phyloP scores from a whole-genome alignment of 2,888 invertebrate species.

The Macaria notata region DNA sequence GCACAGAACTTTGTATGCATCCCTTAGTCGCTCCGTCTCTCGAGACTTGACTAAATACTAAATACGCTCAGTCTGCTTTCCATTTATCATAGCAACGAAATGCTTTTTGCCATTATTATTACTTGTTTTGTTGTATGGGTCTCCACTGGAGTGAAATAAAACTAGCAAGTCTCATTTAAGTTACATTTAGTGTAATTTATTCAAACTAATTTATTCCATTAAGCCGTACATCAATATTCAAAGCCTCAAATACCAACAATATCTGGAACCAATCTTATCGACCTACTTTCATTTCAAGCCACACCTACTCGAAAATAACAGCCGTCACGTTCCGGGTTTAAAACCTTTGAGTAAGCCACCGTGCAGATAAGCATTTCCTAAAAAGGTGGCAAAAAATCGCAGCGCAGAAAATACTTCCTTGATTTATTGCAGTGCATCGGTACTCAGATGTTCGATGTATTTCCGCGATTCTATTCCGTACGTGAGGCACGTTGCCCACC shows the following conservation, averaged over 20 bases:
- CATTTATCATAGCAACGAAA: constrained; percentile 1
- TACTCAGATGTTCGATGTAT: constrained; percentile 37
- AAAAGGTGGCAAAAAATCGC: constrained; percentile 10
- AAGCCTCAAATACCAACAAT: too few relatives aligned
- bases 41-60: constrained; percentile 39
- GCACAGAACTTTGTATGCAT: constrained; percentile 14
- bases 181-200: too few relatives aligned
- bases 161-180: too few relatives aligned
- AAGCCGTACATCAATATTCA: too few relatives aligned
- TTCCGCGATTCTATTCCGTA: constrained; percentile 34
- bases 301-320: too few relatives aligned
- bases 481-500: constrained; percentile 50
- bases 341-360: too few relatives aligned
- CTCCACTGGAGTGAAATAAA: background rate
- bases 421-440: constrained; percentile 41
- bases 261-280: too few relatives aligned
- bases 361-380: background rate
- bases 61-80: constrained; percentile 34
- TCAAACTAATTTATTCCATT: too few relatives aligned
- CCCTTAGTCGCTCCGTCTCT: constrained; percentile 6
- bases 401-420: constrained; percentile 22
- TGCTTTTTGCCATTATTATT: constrained; percentile 12
- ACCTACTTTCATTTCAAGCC: too few relatives aligned
- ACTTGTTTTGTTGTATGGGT: constrained; percentile 1
- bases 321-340: too few relatives aligned